phyloP scores from a whole-genome alignment of 2,888 invertebrate species.

The Megastigmus dorsalis region DNA sequence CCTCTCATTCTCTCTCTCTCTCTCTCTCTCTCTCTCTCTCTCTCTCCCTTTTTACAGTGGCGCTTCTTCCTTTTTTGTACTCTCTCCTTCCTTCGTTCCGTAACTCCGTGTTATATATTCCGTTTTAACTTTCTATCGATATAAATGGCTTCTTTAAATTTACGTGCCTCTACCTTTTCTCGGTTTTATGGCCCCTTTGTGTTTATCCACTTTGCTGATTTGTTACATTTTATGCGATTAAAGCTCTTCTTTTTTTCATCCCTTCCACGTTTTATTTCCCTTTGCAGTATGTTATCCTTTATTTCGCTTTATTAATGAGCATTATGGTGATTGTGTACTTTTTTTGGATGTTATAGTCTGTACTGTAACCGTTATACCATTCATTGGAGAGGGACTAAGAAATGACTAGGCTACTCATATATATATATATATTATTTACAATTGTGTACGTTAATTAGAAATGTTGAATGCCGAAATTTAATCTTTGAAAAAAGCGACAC shows the following conservation, averaged over 20 bases:
- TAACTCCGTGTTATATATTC: slow-evolving; percentile 39
- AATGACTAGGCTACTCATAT: no score
- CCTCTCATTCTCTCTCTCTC: slow-evolving; percentile 5
- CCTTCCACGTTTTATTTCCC: slow-evolving; percentile 11
- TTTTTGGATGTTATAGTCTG: no score
- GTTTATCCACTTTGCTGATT: slow-evolving; percentile 39
- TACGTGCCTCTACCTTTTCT: slow-evolving; percentile 23
- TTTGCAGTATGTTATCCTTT: background rate
- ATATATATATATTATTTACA: no score
- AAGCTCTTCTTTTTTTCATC: slow-evolving; percentile 6
- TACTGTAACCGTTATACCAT: no score
- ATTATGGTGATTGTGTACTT: background rate
- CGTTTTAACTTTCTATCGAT: slow-evolving; percentile 49
- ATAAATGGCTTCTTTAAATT: slow-evolving; percentile 52
- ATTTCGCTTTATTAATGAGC: background rate
- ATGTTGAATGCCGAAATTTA: no score
- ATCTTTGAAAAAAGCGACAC: no score
- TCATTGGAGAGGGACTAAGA: no score
- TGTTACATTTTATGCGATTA: slow-evolving; percentile 31
- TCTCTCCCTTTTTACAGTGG: background rate
- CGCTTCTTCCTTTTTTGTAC: slow-evolving; percentile 35
- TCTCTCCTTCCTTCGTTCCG: background rate
- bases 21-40: slow-evolving; percentile 21
- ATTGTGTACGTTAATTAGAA: no score
- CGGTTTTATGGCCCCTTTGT: slow-evolving; percentile 30